A percentile compares a stretch with the other conserved stretches of the same genome.
phyloP scores from a whole-genome alignment of 2,113 vertebrate species.

The Spea multiplicata region DNA sequence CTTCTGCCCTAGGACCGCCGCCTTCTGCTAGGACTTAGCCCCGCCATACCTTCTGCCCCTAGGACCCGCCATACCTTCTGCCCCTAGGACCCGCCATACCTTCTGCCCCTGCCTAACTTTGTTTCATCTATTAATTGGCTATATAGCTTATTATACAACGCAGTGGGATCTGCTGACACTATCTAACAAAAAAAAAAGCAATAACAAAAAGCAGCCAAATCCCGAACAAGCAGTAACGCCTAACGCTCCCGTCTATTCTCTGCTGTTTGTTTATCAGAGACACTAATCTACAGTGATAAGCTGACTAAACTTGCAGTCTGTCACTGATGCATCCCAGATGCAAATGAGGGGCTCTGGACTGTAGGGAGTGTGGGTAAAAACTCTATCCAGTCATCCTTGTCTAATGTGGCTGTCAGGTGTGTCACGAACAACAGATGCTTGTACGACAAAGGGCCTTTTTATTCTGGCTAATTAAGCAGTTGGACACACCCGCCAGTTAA shows the following conservation, averaged over 20 bases:
- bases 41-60: too few relatives aligned
- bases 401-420: constrained; percentile 68
- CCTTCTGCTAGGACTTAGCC: too few relatives aligned
- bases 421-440: constrained; percentile 67
- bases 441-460: constrained; percentile 68
- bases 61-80: too few relatives aligned
- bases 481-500: constrained; percentile 67
- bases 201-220: too few relatives aligned
- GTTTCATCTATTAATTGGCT: too few relatives aligned
- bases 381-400: constrained; percentile 61
- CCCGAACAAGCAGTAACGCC: too few relatives aligned
- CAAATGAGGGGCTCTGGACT: constrained; percentile 53
- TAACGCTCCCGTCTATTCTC: constrained; percentile 18
- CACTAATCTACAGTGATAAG: constrained; percentile 55
- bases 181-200: too few relatives aligned
- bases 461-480: constrained; percentile 71
- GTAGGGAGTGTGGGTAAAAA: constrained; percentile 53
- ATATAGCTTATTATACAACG: too few relatives aligned
- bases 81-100: too few relatives aligned
- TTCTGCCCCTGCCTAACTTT: too few relatives aligned
- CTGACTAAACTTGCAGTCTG: constrained; percentile 56
- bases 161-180: too few relatives aligned
- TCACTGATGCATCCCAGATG: constrained; percentile 46
- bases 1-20: too few relatives aligned
- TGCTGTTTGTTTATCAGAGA: constrained; percentile 53